Evolutionary conservation across 2,888 invertebrate genomes (phyloP), one percentile per base, ranked within the genome.

Genomic region (Adela reaumurella): DNA sequence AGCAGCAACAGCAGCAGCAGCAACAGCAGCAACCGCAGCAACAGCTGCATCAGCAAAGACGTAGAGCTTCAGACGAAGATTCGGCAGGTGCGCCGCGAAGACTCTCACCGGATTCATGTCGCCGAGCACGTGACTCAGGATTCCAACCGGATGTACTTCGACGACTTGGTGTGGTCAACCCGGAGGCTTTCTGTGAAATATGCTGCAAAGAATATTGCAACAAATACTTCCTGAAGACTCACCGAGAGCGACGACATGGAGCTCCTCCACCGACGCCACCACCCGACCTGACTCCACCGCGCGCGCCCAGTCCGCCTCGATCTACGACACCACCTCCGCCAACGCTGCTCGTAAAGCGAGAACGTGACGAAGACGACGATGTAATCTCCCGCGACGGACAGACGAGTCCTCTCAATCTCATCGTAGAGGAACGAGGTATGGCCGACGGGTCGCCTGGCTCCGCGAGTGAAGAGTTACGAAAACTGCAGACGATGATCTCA

Each of bases 171-270:
- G 90, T 93, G 28, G 83, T 88, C 59, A 90, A 90, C 67, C 89
- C 90, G 1, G 93, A 94, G 62, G 92, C 93, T n/a, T 94, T 92
- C 67, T 95, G 95, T 68, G 93, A 94, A 68, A 85, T 94, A 51
- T 95, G 95, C 67, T 90, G 92, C 70, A 93, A 94, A 65, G 94
- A 94, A 67, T 94, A 94, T 65, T 93, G 92, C 67, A 95, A 94
- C 65, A 94, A 94, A 68, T 94, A 94, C 65, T 95, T 95, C 63
- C 80, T 97, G 43, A 83, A 92, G 48, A 92, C 93, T 46, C 97
- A 97, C 70, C 93, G 95, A 62, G 88, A 92, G 74, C 92, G 94
- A 65, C 85, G 92, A n/a, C 97, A 97, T 68, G 95, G 95, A 1
- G 88, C 95, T 29, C 83, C 73, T 0, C 59, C 58, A 41, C 65